Base-by-base conservation (phyloP, 2,888 invertebrate genomes). In the Mamestra brassicae region DNA sequence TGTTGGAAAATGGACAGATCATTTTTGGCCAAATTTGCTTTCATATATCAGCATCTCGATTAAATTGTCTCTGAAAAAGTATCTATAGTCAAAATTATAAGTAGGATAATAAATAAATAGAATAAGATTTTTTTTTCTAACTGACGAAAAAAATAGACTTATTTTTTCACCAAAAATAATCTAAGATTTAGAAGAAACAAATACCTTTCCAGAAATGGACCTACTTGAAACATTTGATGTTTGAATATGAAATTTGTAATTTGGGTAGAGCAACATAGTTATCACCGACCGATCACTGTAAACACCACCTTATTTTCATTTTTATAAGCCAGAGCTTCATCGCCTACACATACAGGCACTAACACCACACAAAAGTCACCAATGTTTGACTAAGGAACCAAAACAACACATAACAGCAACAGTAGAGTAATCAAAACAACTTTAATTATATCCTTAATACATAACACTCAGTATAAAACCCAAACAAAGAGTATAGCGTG, bases 401-500 rank as follows among this genome's bases (percentile, higher is more conserved):
- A 75, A 69, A 55, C 60, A 70, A 76, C 63, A 26, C 54, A 45
- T 54, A 70, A 42, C 45, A 63, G 4, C 62, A n/a, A 67, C 66
- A 76, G 78, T 67, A 69, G 34, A 69, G 72, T 69, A 80, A 77
- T 80, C 77, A 82, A 80, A 80, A 80, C 78, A 71, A 76, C 42
- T 54, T 52, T 83, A 79, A 85, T 71, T 71, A 74, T 50, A 10
- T 42, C 73, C 67, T 70, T 57, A 47, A 38, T 54, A 57, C 67
- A 80, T 69, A 69, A 66, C 47, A 67, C 63, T 70, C 38, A 75
- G 50, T 64, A 60, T 36, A 68, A 68, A 52, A 79, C 42, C 62
- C 73, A 78, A 81, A 74, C 80, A 86, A 82, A 76, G 71, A 73
- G 60, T 47, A 58, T 86, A 15, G 85, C 88, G 83, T 86, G 86